A percentile compares a stretch with the other conserved stretches of the same genome.
Conservation (phyloP, 2,797 vertebrate genomes). For the Poecilia velifera region DNA sequence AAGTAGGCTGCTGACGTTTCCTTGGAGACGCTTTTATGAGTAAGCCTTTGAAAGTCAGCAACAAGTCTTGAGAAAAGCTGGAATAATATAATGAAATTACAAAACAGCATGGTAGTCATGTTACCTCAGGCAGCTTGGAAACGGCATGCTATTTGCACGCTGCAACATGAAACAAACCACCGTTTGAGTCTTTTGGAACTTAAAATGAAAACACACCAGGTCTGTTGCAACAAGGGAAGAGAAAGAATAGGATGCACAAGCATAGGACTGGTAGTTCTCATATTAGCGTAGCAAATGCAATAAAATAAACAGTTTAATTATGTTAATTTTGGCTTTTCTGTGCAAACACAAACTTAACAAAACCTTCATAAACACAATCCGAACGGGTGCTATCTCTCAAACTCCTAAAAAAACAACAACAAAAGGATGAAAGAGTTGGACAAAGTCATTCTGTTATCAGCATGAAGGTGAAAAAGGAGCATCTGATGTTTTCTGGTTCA, state of each 20-base stretch:
- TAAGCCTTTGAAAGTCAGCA: neutral
- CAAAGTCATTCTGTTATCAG: neutral
- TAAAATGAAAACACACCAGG: neutral
- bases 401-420: neutral
- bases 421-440: neutral
- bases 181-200: neutral
- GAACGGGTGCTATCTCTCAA: neutral
- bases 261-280: neutral
- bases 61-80: neutral
- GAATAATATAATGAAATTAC: neutral
- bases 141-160: neutral
- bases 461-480: neutral
- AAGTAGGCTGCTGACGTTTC: neutral
- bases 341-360: neutral
- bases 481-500: neutral
- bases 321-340: neutral
- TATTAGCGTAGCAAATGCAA: neutral
- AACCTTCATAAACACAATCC: neutral
- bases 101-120: neutral
- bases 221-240: neutral
- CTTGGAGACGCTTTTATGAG: neutral
- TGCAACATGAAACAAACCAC: neutral
- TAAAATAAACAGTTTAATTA: neutral
- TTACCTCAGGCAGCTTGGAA: neutral
- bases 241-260: neutral